A percentile compares a stretch with the other conserved stretches of the same genome.
Conservation (phyloP, 2,888 invertebrate species). For the Caenorhabditis parvicauda region DNA sequence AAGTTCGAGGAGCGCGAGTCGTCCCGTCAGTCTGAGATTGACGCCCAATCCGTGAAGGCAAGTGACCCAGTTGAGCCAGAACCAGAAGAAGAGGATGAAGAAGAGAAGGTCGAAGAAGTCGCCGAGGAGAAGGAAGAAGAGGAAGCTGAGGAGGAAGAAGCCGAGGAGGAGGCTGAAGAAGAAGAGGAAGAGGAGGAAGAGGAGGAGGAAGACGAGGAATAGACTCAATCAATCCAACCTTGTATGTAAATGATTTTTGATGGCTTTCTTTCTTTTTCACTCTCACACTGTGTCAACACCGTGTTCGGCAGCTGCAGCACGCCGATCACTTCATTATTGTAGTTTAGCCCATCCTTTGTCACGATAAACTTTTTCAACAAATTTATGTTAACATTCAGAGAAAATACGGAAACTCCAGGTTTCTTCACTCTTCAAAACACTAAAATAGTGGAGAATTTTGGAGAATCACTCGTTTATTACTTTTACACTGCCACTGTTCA, state of each 20-base stretch:
- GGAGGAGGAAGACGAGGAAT: conserved; percentile 25
- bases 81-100: conserved; percentile 32
- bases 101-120: conserved; percentile 40
- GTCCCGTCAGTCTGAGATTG: conserved; percentile 39
- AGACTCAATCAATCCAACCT: conserved; percentile 7
- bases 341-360: too few species aligned
- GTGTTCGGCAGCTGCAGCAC: too few species aligned
- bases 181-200: conserved; percentile 31
- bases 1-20: conserved; percentile 58
- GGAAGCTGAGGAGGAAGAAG: conserved; percentile 37
- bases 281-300: background rate
- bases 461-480: too few species aligned
- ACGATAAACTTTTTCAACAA: too few species aligned
- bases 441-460: too few species aligned
- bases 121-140: conserved; percentile 44
- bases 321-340: too few species aligned
- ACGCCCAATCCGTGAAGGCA: conserved; percentile 38
- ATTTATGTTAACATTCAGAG: too few species aligned
- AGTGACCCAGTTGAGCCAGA: conserved; percentile 32
- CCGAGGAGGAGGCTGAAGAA: conserved; percentile 24
- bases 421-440: too few species aligned
- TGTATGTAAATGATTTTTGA: too few species aligned
- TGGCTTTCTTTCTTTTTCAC: too few species aligned
- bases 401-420: too few species aligned
- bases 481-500: too few species aligned